Percentiles rank a stretch among this genome's conserved stretches.
Conservation (phyloP, 2,113 vertebrate species). For the Reinhardtius hippoglossoides region DNA sequence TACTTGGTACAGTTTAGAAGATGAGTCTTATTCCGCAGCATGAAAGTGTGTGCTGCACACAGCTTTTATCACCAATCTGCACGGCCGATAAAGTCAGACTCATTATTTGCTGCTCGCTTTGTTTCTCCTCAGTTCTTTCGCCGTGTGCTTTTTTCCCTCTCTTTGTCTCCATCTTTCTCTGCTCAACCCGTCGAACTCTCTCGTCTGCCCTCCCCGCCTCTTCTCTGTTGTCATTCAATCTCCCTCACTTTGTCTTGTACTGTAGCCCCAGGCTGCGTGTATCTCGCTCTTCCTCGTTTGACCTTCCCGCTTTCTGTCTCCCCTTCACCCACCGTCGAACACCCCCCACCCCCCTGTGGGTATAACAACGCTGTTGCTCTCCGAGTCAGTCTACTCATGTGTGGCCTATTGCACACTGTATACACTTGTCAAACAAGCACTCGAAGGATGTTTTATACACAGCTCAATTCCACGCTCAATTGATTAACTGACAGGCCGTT, state of each 20-base stretch:
- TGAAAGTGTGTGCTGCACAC: slow-evolving; percentile 12
- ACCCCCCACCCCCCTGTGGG: not conserved
- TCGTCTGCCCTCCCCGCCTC: slow-evolving; percentile 1
- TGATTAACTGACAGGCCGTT: slow-evolving; percentile 44
- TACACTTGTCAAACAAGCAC: slow-evolving; percentile 46
- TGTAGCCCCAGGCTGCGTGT: slow-evolving; percentile 6
- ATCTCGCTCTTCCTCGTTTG: slow-evolving; percentile 31
- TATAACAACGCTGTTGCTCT: not conserved
- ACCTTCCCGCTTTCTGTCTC: slow-evolving; percentile 25
- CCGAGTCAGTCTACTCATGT: slow-evolving; percentile 44
- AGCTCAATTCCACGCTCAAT: slow-evolving; percentile 45
- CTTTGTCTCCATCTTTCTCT: slow-evolving; percentile 28
- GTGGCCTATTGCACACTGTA: slow-evolving; percentile 34
- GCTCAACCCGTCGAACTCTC: slow-evolving; percentile 17
- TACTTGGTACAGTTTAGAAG: slow-evolving; percentile 7
- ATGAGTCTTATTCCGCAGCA: slow-evolving; percentile 12
- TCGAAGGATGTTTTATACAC: slow-evolving; percentile 50
- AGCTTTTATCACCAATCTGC: slow-evolving; percentile 52
- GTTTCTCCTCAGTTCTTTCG: slow-evolving; percentile 40
- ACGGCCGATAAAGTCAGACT: slow-evolving; percentile 52
- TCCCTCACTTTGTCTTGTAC: slow-evolving; percentile 8
- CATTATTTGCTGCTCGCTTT: slow-evolving; percentile 58
- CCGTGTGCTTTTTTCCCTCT: not conserved
- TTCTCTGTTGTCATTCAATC: slow-evolving; percentile 24
- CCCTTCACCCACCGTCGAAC: not conserved